A percentile compares a stretch with the other conserved stretches of the same genome.
These are phyloP conservation scores for Cartodere bifasciata DNA, from an alignment of 2,888 invertebrate species.

Conservation along the genomic window DNA sequence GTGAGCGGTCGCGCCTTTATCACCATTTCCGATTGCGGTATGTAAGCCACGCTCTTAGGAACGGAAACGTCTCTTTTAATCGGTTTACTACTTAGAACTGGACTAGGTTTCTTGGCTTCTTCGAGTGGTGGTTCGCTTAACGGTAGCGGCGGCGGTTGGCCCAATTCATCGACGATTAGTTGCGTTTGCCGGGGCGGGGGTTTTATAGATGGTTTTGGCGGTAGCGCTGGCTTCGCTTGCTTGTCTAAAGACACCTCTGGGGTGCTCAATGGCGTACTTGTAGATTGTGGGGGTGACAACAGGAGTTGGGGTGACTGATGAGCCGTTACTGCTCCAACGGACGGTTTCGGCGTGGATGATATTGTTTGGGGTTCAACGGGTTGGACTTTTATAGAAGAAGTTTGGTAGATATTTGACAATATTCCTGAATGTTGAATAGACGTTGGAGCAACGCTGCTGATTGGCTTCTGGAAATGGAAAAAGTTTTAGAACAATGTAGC, in stretches of 20 bases:
- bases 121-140: slow-evolving; percentile 28
- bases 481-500: slow-evolving; percentile 28
- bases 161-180: slow-evolving; percentile 17
- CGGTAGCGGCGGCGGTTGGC: slow-evolving; percentile 39
- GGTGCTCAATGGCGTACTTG: slow-evolving; percentile 47
- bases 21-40: slow-evolving; percentile 26
- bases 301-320: slow-evolving; percentile 21
- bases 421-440: slow-evolving; percentile 55
- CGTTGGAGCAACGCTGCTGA: slow-evolving; percentile 76
- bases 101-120: slow-evolving; percentile 23
- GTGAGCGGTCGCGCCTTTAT: slow-evolving; percentile 77
- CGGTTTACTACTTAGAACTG: slow-evolving; percentile 4
- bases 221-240: slow-evolving; percentile 61
- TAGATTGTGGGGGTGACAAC: slow-evolving; percentile 48
- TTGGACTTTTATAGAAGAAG: slow-evolving; percentile 68
- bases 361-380: slow-evolving; percentile 68
- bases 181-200: slow-evolving; percentile 42
- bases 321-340: slow-evolving; percentile 12
- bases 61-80: slow-evolving; percentile 7
- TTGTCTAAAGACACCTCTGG: slow-evolving; percentile 41
- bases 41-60: slow-evolving; percentile 3
- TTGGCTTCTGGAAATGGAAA: slow-evolving; percentile 54
- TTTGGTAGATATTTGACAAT: slow-evolving; percentile 66
- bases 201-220: slow-evolving; percentile 68
- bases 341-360: slow-evolving; percentile 33